Evolutionary conservation across 2,797 vertebrate species (phyloP), one percentile per base, ranked within the genome.

Genomic region (Uromys caudimaculatus): DNA sequence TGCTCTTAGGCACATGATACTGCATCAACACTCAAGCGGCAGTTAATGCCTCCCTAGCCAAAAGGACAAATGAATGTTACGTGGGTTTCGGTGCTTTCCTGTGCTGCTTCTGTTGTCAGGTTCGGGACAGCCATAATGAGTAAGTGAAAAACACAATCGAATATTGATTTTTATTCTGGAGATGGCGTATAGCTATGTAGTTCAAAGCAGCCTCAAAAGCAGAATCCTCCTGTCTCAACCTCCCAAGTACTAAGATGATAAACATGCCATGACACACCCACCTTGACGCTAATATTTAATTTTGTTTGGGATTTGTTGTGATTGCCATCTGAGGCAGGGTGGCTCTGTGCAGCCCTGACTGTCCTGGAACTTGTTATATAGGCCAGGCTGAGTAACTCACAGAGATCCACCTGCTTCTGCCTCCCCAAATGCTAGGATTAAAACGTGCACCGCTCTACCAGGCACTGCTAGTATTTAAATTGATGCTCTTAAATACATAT

Each of bases 141-240:
- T 32, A 81, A 47, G 69, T 21, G 27, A 78, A n/a, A 82, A 67
- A n/a, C 67, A 83, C 9, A 52, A 85, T 12, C 52, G 47, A 27
- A 83, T 50, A 73, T 38, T 92, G 58, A 77, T 56, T 78, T 67
- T 83, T 77, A 93, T 94, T 78, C 54, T 32, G 54, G 67, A 88
- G 27, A 88, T n/a, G 24, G 29, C 14, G 3, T 21, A n/a, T 23
- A 52, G 21, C 4, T 73, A 73, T 41, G 85, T 56, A 56, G n/a
- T 38, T 23, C n/a, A 88, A 69, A 38, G n/a, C n/a, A 29, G 6
- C 69, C 9, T 87, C 69, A 73, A 58, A 87, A 24, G 6, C 24
- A 75, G n/a, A 75, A 75, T 56, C n/a, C 16, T 32, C n/a, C n/a
- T 75, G 69, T 21, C 69, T 88, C 24, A 41, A 23, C 16, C 10